Base-by-base conservation (phyloP, 2,113 vertebrate species). In the Pontoporia blainvillei region DNA sequence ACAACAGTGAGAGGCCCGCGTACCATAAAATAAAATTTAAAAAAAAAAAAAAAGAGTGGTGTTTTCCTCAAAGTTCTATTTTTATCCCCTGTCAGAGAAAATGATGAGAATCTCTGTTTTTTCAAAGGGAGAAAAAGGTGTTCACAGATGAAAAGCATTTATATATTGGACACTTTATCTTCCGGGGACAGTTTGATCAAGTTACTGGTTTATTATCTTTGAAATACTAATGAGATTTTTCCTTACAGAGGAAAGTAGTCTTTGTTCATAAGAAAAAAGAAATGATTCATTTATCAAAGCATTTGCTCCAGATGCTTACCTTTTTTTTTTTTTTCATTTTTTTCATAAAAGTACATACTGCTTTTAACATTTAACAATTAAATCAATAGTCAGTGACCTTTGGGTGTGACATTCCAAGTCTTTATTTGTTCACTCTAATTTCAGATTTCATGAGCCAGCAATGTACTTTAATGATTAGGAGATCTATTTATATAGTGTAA, bases 221-320 rank as follows among this genome's bases (percentile, higher is more conserved):
- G 59, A 95, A 96, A 85, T 94, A 73, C 25, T 89, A 54, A 95
- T 67, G 82, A 97, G 11, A 93, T 81, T 91, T 95, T 95, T 88
- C 52, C 15, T 73, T 71, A 64, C 6, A 86, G 23, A 39, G 18
- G 39, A 83, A 52, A 92, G 17, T 25, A 44, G 11, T 44, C 66
- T 20, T 83, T 91, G 44, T 83, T 87, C 41, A 49, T 57, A 91
- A 96, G 71, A 86, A 91, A 44, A 78, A n/a, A 84, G 36, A 49
- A 92, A 78, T 61, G 21, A 12, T 93, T 97, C 41, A 61, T 76
- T 96, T 91, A 71, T 91, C 29, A 90, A 86, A 90, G 44, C 52
- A 76, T 64, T 92, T 81, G 1, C 25, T 85, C 44, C 17, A 78
- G 57, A 87, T 84, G 12, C 15, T 95, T 93, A 83, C 73, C 41